Base-by-base conservation (phyloP, 2,888 invertebrate species). In the Notodonta ziczac region DNA sequence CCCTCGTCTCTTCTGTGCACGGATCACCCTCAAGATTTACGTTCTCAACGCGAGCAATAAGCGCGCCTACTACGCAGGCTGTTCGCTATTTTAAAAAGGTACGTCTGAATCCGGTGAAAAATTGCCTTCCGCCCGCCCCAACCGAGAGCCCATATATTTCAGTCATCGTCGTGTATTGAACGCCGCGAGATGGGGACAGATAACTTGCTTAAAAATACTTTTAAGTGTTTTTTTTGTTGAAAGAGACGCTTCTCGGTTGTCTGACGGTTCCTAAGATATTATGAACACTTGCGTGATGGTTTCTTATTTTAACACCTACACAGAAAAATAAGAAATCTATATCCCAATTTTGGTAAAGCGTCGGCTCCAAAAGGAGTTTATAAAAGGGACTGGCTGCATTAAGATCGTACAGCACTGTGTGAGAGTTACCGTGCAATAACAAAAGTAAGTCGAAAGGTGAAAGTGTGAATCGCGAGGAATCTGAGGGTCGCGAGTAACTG, bases 31-130 rank as follows among this genome's bases (percentile, higher is more conserved):
- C 67, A 90, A 90, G 90, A 90, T 91, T 91, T 90, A 91, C 88
- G 87, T 81, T 77, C 78, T 78, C 85, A 82, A 87, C 87, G 88
- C 86, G 85, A 82, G 87, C 89, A 89, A 89, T 90, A 90, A 89
- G 87, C 87, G 82, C 66, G 85, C 84, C 82, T 83, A 82, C 83
- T 61, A 70, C 80, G 82, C 80, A 84, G 84, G 79, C 84, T 84
- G 83, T 84, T 86, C 83, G 84, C 83, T 89, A 89, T 89, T 92
- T 92, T 91, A 91, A 93, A 92, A 86, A 90, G 86, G 85, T 87
- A 88, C 80, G 85, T 84, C 86, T 85, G 87, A 86, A 89, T 89
- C 84, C 80, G 73, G 86, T 91, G 89, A 93, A 90, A 92, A 91
- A 92, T 92, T 86, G 85, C 90, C 83, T 86, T 73, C 81, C 80